Percentiles rank a stretch among this genome's conserved stretches.
Evolutionary conservation across 2,113 vertebrate genomes (phyloP).

Genomic region (Microcebus ravelobensis): DNA sequence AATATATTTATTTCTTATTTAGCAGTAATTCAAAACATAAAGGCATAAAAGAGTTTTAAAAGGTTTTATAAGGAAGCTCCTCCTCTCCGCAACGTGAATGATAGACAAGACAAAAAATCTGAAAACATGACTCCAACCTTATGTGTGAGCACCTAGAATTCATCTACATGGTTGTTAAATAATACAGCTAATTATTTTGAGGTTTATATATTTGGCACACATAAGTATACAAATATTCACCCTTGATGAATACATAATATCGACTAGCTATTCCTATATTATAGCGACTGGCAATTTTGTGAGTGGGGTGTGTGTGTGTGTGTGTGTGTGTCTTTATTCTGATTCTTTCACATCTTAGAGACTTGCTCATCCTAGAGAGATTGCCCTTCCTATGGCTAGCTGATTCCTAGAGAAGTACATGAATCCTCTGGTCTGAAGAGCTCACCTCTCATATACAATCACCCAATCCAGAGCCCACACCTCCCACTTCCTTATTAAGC

Average conservation of each 20-base stretch:
- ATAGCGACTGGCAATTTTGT: background rate
- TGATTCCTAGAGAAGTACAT: background rate
- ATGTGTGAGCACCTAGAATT: background rate
- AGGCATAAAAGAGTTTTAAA: background rate
- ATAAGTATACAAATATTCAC: background rate
- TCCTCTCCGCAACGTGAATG: background rate
- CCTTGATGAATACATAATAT: background rate
- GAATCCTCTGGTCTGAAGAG: too few relatives aligned
- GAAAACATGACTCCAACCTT: background rate
- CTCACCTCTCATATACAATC: background rate
- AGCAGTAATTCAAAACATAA: background rate
- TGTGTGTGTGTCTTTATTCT: background rate
- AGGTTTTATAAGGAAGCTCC: background rate
- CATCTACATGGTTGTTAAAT: background rate
- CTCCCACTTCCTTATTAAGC: background rate
- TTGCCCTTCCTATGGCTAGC: background rate
- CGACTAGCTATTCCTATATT: background rate
- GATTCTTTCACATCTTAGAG: background rate
- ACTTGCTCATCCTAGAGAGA: background rate
- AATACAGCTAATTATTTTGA: background rate
- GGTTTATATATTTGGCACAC: background rate
- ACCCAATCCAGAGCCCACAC: background rate
- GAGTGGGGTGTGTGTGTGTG: background rate
- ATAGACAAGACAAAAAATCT: background rate
- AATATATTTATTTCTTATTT: background rate